Conservation (phyloP, 2,888 invertebrate species). For the Latrodectus elegans region DNA sequence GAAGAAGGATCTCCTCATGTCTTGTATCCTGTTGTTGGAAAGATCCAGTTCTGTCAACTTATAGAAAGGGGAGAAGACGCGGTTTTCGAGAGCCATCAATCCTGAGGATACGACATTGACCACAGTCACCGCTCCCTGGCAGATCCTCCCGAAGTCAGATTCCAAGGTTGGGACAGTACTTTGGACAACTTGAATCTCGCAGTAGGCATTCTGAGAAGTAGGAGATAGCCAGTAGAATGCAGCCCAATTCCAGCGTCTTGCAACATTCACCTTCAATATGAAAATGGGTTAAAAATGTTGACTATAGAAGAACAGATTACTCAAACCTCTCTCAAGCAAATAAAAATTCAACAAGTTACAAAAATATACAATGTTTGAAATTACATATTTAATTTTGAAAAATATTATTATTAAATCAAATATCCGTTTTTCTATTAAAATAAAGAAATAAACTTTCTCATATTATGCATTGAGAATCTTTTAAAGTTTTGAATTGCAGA, state of each 20-base stretch:
- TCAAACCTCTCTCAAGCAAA: too few relatives aligned
- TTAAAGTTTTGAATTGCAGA: too few relatives aligned
- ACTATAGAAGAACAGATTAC: background rate
- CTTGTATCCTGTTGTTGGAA: slow-evolving; percentile 51
- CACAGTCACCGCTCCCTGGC: slow-evolving; percentile 63
- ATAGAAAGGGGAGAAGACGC: slow-evolving; percentile 42
- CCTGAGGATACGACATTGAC: slow-evolving; percentile 52
- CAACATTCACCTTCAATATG: slow-evolving; percentile 31
- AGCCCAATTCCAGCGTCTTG: slow-evolving; percentile 53
- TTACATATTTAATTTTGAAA: background rate
- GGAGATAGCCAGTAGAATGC: slow-evolving; percentile 55
- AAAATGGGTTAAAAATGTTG: background rate
- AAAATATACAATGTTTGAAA: background rate
- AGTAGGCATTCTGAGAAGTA: slow-evolving; percentile 23
- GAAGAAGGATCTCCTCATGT: slow-evolving; percentile 50
- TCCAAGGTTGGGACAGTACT: slow-evolving; percentile 31
- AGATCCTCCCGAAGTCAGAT: slow-evolving; percentile 55
- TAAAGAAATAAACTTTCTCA: too few relatives aligned
- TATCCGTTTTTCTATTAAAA: too few relatives aligned
- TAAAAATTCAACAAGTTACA: background rate
- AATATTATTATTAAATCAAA: too few relatives aligned
- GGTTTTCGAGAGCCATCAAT: slow-evolving; percentile 28
- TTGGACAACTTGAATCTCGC: slow-evolving; percentile 60
- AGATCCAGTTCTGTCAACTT: slow-evolving; percentile 51
- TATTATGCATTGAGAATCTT: too few relatives aligned